phyloP scores from a whole-genome alignment of 1,140 invertebrate species.

The Plectrocnemia conspersa region DNA sequence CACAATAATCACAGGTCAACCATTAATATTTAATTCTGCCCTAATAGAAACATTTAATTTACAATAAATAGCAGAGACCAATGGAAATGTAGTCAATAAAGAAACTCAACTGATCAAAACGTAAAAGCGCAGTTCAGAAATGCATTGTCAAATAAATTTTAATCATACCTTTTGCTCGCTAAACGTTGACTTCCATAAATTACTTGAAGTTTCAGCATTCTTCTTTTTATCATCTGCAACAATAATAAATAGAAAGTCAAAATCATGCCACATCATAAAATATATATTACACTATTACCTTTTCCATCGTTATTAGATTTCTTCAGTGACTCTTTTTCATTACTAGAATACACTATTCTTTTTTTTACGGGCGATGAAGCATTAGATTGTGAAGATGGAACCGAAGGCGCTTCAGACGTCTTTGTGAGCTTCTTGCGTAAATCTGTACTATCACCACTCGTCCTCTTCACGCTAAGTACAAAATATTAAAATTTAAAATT shows the following conservation, averaged over 20 bases:
- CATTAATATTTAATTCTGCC: no score
- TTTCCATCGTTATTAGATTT: neutral
- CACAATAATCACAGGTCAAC: no score
- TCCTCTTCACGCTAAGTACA: conserved; percentile 18
- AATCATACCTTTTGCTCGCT: conserved; percentile 29
- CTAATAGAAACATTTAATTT: no score
- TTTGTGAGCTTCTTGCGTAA: conserved; percentile 28
- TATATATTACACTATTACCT: conserved; percentile 1
- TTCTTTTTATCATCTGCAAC: conserved; percentile 22
- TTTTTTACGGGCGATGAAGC: conserved; percentile 19
- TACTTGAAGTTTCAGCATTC: conserved; percentile 16
- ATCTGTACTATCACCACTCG: conserved; percentile 16
- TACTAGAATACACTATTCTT: conserved; percentile 23
- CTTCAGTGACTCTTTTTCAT: neutral
- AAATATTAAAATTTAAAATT: conserved; percentile 4
- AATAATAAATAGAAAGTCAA: conserved; percentile 1
- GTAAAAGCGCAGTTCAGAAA: no score
- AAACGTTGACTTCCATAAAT: conserved; percentile 33
- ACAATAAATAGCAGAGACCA: no score
- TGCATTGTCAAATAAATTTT: neutral
- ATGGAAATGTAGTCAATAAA: neutral
- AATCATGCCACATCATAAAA: neutral
- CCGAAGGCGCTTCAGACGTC: neutral
- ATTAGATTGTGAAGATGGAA: neutral
- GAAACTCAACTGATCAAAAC: neutral